phyloP scores from a whole-genome alignment of 1,140 invertebrate species.

The Dendroctonus ponderosae region DNA sequence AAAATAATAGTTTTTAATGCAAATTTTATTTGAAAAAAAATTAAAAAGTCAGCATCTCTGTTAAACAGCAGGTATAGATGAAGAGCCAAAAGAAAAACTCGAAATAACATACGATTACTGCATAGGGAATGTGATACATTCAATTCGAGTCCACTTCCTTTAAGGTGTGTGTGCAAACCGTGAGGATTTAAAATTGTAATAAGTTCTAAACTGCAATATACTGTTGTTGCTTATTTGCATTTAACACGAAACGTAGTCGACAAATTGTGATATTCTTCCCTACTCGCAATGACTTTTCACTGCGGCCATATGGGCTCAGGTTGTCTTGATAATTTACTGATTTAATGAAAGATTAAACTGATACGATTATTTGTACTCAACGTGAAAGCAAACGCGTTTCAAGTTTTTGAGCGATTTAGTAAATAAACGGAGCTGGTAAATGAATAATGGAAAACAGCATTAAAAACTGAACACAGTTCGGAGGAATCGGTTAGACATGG shows the following conservation, averaged over 20 bases:
- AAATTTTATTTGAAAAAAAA: too few species aligned
- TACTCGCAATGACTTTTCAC: slow-evolving; percentile 18
- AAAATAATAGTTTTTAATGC: too few species aligned
- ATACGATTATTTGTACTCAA: slow-evolving; percentile 11
- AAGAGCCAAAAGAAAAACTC: too few species aligned
- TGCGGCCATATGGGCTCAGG: slow-evolving; percentile 21
- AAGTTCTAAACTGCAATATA: slow-evolving; percentile 20
- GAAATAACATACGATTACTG: too few species aligned
- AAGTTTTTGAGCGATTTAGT: slow-evolving; percentile 7
- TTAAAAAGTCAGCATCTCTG: too few species aligned
- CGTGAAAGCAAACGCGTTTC: slow-evolving; percentile 5
- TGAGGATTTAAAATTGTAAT: slow-evolving; percentile 29
- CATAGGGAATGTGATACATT: too few species aligned
- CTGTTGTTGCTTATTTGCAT: slow-evolving; percentile 25
- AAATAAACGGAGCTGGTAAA: slow-evolving; percentile 12
- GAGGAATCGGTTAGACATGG: background rate
- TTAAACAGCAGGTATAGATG: too few species aligned
- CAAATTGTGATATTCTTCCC: slow-evolving; percentile 23
- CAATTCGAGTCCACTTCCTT: slow-evolving; percentile 9
- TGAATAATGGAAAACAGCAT: slow-evolving; percentile 12
- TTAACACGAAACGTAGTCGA: slow-evolving; percentile 26
- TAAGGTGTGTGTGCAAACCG: slow-evolving; percentile 17
- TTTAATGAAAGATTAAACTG: slow-evolving; percentile 25
- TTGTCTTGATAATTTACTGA: slow-evolving; percentile 25
- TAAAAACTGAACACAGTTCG: background rate